Base-by-base conservation (phyloP, 1,140 invertebrate genomes). In the Antheraea pernyi region DNA sequence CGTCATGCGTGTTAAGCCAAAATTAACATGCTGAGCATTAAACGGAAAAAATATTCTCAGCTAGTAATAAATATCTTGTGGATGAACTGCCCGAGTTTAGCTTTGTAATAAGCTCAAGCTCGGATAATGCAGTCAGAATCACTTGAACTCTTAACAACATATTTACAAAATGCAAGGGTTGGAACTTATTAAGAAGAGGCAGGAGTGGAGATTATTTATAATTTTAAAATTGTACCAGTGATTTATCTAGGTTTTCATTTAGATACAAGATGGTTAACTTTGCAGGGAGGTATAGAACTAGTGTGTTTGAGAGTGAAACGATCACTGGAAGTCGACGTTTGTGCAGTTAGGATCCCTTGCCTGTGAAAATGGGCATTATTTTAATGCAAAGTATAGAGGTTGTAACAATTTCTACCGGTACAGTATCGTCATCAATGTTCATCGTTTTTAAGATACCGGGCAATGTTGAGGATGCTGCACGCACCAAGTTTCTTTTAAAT, bases 301-400 rank as follows among this genome's bases (percentile, higher is more conserved):
- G 22, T 30, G 22, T 77, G 83, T 80, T 88, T 82, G 84, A 83
- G 88, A 86, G 83, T 90, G 90, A 85, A 42, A 83, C 82, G 81
- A 78, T 91, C 88, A 92, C 90, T 91, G 85, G 80, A 84, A 83
- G 83, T 79, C 83, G 22, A 84, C 73, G 85, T 80, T 89, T 83
- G 85, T 79, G 85, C 81, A 84, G 86, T 88, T 89, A 85, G 86
- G 86, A 91, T 89, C 87, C 91, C 90, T 90, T 93, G 92, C 91
- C 91, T 93, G 94, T 94, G 95, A 95, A 95, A 95, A 95, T 95
- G 94, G 93, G 95, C 95, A 96, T 96, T 96, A 96, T 94, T 96
- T 96, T 96, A 95, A 96, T 96, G 95, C 95, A 96, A 96, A 96
- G 95, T 96, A 96, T 96, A 96, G 96, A 96, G 94, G 95, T 95